A percentile compares a stretch with the other conserved stretches of the same genome.
These are phyloP conservation scores for Elysia crispata DNA, from an alignment of 2,888 invertebrate genomes.

Conservation along the genomic window DNA sequence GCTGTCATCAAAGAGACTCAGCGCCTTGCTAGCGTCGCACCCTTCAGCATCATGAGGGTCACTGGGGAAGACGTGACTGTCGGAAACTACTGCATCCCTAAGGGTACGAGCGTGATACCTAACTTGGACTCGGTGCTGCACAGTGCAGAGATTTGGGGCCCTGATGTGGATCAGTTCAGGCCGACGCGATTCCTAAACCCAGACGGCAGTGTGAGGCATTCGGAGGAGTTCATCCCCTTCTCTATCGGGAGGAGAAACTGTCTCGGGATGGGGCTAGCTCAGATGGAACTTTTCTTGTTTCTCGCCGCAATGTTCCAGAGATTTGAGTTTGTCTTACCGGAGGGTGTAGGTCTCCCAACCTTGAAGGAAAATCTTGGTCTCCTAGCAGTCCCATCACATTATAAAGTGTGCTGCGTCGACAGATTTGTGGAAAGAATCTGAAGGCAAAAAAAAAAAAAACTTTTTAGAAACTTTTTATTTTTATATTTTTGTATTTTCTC, in stretches of 20 bases:
- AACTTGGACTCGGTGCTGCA: slow-evolving; percentile 62
- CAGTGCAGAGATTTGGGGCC: slow-evolving; percentile 57
- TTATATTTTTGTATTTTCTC: too few relatives aligned
- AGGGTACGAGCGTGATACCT: slow-evolving; percentile 57
- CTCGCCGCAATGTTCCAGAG: slow-evolving; percentile 32
- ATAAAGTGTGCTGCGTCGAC: not conserved
- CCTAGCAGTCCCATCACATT: not conserved
- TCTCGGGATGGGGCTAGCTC: slow-evolving; percentile 39
- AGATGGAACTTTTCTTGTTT: slow-evolving; percentile 42
- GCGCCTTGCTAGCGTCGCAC: too few relatives aligned
- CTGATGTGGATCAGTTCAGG: slow-evolving; percentile 59
- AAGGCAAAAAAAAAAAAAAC: too few relatives aligned
- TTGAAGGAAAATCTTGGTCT: slow-evolving; percentile 13
- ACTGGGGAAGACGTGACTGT: slow-evolving; percentile 58
- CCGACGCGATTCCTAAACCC: slow-evolving; percentile 63
- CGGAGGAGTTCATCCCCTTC: slow-evolving; percentile 54
- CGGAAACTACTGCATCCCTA: slow-evolving; percentile 67
- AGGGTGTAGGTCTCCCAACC: slow-evolving; percentile 20
- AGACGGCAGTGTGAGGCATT: slow-evolving; percentile 46
- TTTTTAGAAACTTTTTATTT: too few relatives aligned
- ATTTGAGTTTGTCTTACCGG: slow-evolving; percentile 36
- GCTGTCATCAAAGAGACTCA: too few relatives aligned
- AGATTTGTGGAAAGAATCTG: too few relatives aligned
- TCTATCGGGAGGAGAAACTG: slow-evolving; percentile 50
- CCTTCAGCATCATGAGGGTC: slow-evolving; percentile 41